These are phyloP conservation scores for Anas bernieri DNA, from an alignment of 2,797 vertebrate species.

Conservation along the genomic window DNA sequence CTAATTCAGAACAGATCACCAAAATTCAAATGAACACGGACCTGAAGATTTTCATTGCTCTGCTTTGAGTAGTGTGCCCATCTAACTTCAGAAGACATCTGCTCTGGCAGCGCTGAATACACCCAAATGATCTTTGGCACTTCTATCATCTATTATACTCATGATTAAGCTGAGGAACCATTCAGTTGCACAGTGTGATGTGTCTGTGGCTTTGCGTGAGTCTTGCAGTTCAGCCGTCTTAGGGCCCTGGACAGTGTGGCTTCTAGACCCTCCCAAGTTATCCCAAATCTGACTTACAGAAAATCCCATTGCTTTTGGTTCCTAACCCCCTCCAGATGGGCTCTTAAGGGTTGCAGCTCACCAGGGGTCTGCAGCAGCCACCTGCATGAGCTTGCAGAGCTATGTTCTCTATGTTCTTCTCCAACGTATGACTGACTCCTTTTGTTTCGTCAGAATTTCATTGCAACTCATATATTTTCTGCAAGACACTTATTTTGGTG, in stretches of 20 bases:
- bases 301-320: background rate
- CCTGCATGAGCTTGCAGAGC: background rate
- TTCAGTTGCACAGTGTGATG: rapidly evolving
- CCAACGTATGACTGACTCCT: background rate
- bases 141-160: rapidly evolving
- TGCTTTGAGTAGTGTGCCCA: rapidly evolving
- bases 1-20: background rate
- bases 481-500: background rate
- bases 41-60: background rate
- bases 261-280: background rate
- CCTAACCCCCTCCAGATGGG: background rate
- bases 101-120: background rate
- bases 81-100: background rate
- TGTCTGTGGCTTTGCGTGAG: background rate
- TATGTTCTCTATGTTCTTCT: background rate
- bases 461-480: background rate
- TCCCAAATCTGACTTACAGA: background rate
- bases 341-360: background rate
- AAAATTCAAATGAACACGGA: background rate
- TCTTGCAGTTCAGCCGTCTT: background rate
- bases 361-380: background rate
- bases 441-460: background rate
- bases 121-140: background rate
- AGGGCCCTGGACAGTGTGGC: background rate
- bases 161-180: rapidly evolving